Evolutionary conservation across 2,797 vertebrate species (phyloP).

Genomic region (Urophycis tenuis): DNA sequence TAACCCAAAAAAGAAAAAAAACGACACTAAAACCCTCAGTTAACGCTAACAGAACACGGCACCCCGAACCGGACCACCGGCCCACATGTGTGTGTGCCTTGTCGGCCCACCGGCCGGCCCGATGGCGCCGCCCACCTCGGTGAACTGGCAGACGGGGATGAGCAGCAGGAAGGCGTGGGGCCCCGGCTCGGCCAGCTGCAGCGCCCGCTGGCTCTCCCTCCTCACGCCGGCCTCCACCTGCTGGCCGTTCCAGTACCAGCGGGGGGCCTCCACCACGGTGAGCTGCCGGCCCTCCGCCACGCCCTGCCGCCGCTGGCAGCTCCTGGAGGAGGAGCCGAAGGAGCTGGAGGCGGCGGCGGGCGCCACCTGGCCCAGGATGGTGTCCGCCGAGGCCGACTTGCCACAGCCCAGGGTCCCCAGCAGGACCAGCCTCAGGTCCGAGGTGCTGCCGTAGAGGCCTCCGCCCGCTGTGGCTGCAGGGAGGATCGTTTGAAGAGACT

Average conservation of each 20-base stretch:
- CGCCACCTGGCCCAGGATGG: constrained; percentile 55
- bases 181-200: constrained; percentile 58
- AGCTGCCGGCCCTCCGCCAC: constrained; percentile 48
- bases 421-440: constrained; percentile 64
- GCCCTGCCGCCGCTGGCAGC: constrained; percentile 51
- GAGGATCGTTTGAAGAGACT: not conserved
- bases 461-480: constrained; percentile 44
- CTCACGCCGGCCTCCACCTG: constrained; percentile 56
- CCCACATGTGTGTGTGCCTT: too few species aligned
- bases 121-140: constrained; percentile 47
- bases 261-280: constrained; percentile 66
- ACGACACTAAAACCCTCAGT: too few species aligned
- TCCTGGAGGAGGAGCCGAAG: constrained; percentile 37
- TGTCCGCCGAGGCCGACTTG: constrained; percentile 68
- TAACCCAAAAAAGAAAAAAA: too few species aligned
- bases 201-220: constrained; percentile 59
- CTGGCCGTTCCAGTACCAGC: constrained; percentile 71
- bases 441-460: not conserved
- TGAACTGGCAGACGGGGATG: constrained; percentile 73
- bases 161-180: constrained; percentile 73
- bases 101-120: too few species aligned
- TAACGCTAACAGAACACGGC: too few species aligned
- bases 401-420: constrained; percentile 75
- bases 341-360: not conserved
- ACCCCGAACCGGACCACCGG: too few species aligned